Evolutionary conservation across 2,113 vertebrate genomes (phyloP).

Genomic region (Coptodon bakossiorum): DNA sequence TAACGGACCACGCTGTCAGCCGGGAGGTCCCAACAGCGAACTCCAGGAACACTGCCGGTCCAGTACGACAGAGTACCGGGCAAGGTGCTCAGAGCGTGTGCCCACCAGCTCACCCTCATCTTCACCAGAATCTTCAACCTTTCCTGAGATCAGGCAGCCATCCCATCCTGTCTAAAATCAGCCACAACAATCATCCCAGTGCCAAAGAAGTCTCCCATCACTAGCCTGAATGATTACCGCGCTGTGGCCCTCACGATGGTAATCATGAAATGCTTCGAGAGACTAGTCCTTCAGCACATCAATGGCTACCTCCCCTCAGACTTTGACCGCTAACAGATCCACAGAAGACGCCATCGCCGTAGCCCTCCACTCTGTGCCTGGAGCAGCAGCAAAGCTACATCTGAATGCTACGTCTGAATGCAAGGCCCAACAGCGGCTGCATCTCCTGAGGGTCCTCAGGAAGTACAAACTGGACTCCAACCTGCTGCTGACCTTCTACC

Average conservation of each 20-base stretch:
- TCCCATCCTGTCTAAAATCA: background rate
- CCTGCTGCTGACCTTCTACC: background rate
- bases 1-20: background rate
- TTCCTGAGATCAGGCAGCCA: background rate
- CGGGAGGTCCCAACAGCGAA: background rate
- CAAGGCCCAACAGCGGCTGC: background rate
- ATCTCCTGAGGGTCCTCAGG: background rate
- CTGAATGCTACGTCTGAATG: background rate
- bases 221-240: background rate
- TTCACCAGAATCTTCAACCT: background rate
- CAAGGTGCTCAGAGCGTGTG: background rate
- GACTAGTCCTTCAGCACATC: background rate
- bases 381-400: rapidly evolving
- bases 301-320: rapidly evolving
- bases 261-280: background rate
- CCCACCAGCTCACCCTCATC: background rate
- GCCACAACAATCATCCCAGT: background rate
- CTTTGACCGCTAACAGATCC: background rate
- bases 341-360: background rate
- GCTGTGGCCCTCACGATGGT: background rate
- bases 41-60: background rate
- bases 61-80: background rate
- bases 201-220: background rate
- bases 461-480: background rate
- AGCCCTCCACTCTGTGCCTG: background rate